Conservation (phyloP, 2,113 vertebrate genomes). For the Otis tarda region DNA sequence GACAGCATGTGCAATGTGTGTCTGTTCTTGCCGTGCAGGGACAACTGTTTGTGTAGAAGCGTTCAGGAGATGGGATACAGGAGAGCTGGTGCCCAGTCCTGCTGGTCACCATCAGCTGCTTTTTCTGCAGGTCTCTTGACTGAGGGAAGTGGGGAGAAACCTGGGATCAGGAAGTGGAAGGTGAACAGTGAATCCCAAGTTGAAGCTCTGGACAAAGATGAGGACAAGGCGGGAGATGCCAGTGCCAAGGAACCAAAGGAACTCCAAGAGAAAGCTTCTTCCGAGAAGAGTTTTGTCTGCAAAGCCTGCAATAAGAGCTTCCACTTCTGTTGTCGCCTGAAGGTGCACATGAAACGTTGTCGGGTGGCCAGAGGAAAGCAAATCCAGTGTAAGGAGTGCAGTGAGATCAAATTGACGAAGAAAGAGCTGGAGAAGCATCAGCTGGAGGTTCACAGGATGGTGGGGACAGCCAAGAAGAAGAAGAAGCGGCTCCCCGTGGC, state of each 20-base stretch:
- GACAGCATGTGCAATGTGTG: rapidly evolving
- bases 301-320: conserved; percentile 84
- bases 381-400: conserved; percentile 75
- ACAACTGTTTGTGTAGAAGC: neutral
- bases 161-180: conserved; percentile 29
- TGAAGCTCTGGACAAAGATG: conserved; percentile 45
- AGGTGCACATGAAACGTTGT: conserved; percentile 82
- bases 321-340: conserved; percentile 83
- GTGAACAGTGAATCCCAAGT: conserved; percentile 32
- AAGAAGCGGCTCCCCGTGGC: conserved; percentile 73
- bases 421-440: conserved; percentile 80
- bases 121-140: conserved; percentile 49
- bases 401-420: conserved; percentile 50
- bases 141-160: neutral
- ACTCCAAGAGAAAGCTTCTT: conserved; percentile 10
- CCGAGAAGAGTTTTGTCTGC: conserved; percentile 78
- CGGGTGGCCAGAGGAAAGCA: conserved; percentile 70
- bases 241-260: neutral
- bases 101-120: neutral
- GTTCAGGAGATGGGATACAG: neutral
- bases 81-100: neutral
- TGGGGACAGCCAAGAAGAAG: conserved; percentile 59
- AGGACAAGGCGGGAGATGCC: neutral
- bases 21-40: neutral
- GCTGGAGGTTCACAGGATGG: conserved; percentile 62